Base-by-base conservation (phyloP, 2,113 vertebrate species). In the Tautogolabrus adspersus region DNA sequence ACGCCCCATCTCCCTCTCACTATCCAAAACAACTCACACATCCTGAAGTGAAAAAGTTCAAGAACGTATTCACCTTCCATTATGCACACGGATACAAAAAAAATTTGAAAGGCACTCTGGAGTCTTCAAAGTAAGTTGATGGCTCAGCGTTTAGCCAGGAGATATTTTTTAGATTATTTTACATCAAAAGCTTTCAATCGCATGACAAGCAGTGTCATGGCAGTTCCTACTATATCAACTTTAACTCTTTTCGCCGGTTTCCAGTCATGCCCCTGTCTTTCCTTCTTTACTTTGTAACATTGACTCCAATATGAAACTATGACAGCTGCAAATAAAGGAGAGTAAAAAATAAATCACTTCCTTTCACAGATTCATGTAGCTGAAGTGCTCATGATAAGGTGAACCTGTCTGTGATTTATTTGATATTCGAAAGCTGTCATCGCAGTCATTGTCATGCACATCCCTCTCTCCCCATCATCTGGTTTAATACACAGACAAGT, bases 101-200 rank as follows among this genome's bases (percentile, higher is more conserved):
- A 62, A 68, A 72, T 66, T 60, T 30, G 38, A 55, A 37, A 75
- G 49, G 37, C 21, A 63, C 44, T 40, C 30, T 12, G 30, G 70
- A 78, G 56, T 73, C 78, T 86, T 88, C 57, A 84, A 79, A 80
- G 73, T 55, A 62, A 81, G 54, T 69, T 46, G 19, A 19, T 55
- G 26, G 83, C 78, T 85, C 77, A 54, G 70, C 16, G 6, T 67
- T 75, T 72, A 74, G 73, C 85, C 77, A 70, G 65, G 54, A 85
- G 79, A 49, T 74, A 68, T 88, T 87, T 77, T 88, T 85, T 79
- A 56, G 63, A 34, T 44, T 19, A 34, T 83, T 81, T 16, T 77
- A 83, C 71, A 82, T 91, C 71, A 84, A 90, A 84, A 81, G 71
- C 72, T 78, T 82, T 86, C 69, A 75, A 75, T 83, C 12, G 26